phyloP scores from a whole-genome alignment of 2,797 vertebrate species.

The Aplochiton taeniatus region DNA sequence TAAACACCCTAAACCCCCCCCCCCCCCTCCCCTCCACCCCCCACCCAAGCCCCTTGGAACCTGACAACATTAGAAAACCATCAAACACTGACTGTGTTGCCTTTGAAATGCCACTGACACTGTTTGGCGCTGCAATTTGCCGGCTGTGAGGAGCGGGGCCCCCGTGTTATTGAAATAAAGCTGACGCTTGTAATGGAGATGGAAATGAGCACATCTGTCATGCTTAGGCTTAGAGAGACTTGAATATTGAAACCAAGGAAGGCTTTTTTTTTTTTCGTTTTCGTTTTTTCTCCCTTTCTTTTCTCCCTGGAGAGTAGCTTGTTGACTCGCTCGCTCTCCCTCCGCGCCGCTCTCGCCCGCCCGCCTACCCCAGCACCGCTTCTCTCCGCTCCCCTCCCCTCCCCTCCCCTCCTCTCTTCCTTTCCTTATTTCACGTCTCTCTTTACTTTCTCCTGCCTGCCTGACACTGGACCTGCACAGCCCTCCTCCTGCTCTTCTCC shows the following conservation, averaged over 20 bases:
- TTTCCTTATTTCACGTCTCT: neutral
- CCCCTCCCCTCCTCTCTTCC: slow-evolving; percentile 5
- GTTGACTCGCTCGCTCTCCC: slow-evolving; percentile 58
- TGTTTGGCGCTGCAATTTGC: slow-evolving; percentile 71
- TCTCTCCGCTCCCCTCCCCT: neutral
- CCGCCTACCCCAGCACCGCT: slow-evolving; percentile 42
- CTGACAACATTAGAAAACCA: slow-evolving; percentile 77
- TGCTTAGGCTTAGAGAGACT: slow-evolving; percentile 62
- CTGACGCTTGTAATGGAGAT: slow-evolving; percentile 74
- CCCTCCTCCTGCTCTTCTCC: neutral
- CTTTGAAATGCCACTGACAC: slow-evolving; percentile 76
- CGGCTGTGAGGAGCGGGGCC: slow-evolving; percentile 56
- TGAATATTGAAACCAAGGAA: slow-evolving; percentile 52
- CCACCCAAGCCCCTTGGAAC: slow-evolving; percentile 32
- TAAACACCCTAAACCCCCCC: slow-evolving; percentile 38
- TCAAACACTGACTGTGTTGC: slow-evolving; percentile 68
- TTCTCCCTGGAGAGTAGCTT: slow-evolving; percentile 57
- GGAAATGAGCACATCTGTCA: slow-evolving; percentile 72
- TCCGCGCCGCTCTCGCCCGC: slow-evolving; percentile 6
- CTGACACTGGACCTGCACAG: too few relatives aligned
- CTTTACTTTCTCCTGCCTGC: neutral
- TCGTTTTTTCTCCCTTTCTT: neutral
- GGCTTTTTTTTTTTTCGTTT: too few relatives aligned
- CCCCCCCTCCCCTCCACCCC: slow-evolving; percentile 24
- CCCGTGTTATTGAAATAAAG: slow-evolving; percentile 77